phyloP scores from a whole-genome alignment of 2,113 vertebrate species.

The Eudyptes chrysolophus region DNA sequence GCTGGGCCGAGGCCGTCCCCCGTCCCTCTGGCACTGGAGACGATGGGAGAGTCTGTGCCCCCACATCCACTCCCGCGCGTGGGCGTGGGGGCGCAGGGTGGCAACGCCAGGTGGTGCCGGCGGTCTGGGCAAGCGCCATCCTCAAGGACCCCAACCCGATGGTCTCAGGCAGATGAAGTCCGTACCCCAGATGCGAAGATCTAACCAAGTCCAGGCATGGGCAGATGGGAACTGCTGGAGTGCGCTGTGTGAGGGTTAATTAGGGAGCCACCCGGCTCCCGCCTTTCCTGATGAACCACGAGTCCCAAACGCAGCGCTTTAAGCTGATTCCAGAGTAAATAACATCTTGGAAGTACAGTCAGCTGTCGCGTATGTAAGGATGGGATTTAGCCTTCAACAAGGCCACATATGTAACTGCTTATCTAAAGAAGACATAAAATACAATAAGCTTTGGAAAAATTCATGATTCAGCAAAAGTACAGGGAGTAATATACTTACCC shows the following conservation, averaged over 20 bases:
- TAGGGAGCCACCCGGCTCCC: neutral
- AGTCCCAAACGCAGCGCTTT: neutral
- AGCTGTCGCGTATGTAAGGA: conserved; percentile 22
- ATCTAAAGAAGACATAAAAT: conserved; percentile 54
- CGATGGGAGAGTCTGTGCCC: neutral
- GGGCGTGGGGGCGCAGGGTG: neutral
- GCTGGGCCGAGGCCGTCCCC: neutral
- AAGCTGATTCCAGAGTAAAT: conserved; percentile 20
- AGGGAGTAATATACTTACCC: neutral
- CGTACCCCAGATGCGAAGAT: neutral
- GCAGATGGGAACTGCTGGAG: neutral
- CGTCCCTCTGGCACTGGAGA: neutral
- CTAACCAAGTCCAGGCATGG: neutral
- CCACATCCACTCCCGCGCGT: neutral
- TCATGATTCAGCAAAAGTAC: conserved; percentile 49
- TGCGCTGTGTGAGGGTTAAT: neutral
- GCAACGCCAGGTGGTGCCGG: neutral
- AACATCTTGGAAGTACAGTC: conserved; percentile 17
- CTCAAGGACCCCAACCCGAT: neutral
- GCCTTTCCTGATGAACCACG: neutral
- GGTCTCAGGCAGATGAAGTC: neutral
- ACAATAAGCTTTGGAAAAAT: conserved; percentile 51
- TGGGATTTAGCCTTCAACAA: conserved; percentile 28
- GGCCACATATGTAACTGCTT: conserved; percentile 61
- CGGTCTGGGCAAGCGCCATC: neutral